Conservation (phyloP, 2,113 vertebrate genomes). For the Charina bottae region DNA sequence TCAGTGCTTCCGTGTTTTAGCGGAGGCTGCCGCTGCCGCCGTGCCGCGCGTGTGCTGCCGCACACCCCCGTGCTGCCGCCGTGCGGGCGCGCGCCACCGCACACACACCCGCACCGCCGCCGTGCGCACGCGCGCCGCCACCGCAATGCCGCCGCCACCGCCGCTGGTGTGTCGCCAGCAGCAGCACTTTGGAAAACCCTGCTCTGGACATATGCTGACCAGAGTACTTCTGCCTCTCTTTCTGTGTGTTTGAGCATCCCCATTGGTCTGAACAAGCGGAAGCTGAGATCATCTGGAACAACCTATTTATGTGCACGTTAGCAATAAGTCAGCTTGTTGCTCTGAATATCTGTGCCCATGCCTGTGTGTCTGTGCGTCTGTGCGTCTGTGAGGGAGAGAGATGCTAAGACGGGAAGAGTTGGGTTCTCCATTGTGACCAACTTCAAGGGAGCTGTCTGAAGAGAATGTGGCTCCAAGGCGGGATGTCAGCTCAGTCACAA, state of each 20-base stretch:
- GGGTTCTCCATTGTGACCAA: not conserved
- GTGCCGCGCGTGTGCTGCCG: no score
- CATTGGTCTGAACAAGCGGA: not conserved
- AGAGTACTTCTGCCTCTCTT: not conserved
- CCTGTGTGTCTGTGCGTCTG: no score
- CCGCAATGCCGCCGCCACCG: no score
- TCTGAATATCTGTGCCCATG: constrained; percentile 6
- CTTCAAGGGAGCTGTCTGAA: constrained; percentile 19
- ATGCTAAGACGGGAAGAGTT: not conserved
- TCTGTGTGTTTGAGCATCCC: not conserved
- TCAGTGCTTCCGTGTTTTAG: no score
- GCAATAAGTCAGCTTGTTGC: not conserved
- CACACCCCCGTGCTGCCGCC: no score
- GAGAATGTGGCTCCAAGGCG: constrained; percentile 24
- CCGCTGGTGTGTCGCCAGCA: no score
- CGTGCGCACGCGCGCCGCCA: no score
- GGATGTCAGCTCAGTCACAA: constrained; percentile 4
- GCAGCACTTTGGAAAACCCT: no score
- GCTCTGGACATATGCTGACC: not conserved
- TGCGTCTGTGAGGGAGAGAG: not conserved
- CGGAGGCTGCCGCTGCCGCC: no score
- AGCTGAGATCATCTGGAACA: not conserved
- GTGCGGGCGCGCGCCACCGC: no score
- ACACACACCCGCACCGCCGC: no score
- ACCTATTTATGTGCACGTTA: not conserved